phyloP scores from a whole-genome alignment of 2,113 vertebrate genomes.

The Pipra filicauda region DNA sequence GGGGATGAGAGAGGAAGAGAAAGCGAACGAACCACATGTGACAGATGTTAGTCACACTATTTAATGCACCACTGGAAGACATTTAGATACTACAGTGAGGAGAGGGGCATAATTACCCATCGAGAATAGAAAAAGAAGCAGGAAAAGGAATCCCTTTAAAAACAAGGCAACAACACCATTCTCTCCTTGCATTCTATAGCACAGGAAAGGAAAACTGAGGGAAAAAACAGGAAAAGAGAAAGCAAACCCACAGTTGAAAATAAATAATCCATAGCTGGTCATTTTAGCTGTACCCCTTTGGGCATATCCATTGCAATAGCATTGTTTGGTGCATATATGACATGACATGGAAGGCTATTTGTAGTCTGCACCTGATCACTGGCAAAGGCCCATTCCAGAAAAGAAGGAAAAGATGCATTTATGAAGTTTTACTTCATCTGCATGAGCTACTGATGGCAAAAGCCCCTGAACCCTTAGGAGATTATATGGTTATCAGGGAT shows the following conservation, averaged over 20 bases:
- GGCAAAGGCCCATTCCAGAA: background rate
- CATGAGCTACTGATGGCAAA: conserved; percentile 9
- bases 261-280: conserved; percentile 39
- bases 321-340: conserved; percentile 24
- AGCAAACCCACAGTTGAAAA: background rate
- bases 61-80: conserved; percentile 67
- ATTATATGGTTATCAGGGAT: conserved; percentile 40
- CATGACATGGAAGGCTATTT: conserved; percentile 49
- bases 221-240: background rate
- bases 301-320: conserved; percentile 34
- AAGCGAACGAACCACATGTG: conserved; percentile 56
- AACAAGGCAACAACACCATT: background rate
- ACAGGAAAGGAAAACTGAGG: background rate
- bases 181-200: background rate
- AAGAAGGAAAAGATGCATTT: background rate
- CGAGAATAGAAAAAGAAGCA: background rate
- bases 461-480: background rate
- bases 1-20: conserved; percentile 18
- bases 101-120: conserved; percentile 23
- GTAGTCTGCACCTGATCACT: conserved; percentile 53
- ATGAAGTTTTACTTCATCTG: conserved; percentile 19
- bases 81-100: conserved; percentile 16
- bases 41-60: conserved; percentile 65
- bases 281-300: conserved; percentile 35
- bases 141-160: background rate